These are phyloP conservation scores for Hemiprocne comata DNA, from an alignment of 2,113 vertebrate genomes.

Conservation along the genomic window DNA sequence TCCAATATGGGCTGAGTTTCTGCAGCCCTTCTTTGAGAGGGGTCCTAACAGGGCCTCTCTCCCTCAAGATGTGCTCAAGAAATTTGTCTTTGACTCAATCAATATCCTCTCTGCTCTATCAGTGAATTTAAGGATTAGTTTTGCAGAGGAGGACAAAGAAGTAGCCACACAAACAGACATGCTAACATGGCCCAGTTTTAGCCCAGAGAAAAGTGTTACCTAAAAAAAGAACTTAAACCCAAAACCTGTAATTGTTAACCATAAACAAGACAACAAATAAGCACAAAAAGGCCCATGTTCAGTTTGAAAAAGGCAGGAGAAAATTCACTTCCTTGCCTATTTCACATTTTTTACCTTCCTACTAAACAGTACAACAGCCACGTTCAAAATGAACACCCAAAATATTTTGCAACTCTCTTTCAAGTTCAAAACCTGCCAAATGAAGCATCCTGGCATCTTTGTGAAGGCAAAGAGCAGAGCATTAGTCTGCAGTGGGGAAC, in stretches of 20 bases:
- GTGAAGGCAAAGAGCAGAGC: not conserved
- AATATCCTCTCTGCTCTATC: not conserved
- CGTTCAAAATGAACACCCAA: not conserved
- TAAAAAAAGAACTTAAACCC: not conserved
- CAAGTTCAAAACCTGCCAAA: not conserved
- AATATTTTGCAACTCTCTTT: not conserved
- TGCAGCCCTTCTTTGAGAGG: not conserved
- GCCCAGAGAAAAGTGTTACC: not conserved
- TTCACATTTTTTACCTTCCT: not conserved
- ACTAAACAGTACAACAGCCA: not conserved
- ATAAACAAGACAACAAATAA: not conserved
- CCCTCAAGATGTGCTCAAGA: not conserved
- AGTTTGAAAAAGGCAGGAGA: not conserved
- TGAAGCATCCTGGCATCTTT: not conserved
- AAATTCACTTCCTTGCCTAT: not conserved
- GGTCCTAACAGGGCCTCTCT: not conserved
- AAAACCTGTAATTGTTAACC: not conserved
- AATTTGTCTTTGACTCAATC: not conserved
- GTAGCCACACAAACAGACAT: not conserved
- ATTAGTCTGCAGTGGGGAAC: not conserved
- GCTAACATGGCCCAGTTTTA: not conserved
- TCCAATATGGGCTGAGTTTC: not conserved
- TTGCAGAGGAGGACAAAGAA: not conserved
- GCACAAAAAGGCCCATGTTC: not conserved
- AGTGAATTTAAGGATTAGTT: not conserved